Conservation (phyloP, 1,140 invertebrate species). For the Schlechtendalia chinensis region DNA sequence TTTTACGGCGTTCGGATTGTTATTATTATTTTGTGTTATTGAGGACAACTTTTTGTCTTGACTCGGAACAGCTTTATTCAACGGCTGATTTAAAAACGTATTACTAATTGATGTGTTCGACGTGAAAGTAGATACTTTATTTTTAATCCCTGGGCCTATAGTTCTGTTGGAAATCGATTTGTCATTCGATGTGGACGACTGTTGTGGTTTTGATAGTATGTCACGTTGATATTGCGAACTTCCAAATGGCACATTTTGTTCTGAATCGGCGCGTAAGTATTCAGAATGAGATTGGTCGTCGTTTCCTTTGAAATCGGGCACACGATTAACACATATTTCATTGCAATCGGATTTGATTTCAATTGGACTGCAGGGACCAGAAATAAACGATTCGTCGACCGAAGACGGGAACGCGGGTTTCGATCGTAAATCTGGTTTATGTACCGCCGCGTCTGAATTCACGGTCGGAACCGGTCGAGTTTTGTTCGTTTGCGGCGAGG, state of each 20-base stretch:
- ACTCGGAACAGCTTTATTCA: not conserved
- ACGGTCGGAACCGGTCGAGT: not conserved
- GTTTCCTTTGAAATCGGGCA: not conserved
- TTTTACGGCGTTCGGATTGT: not conserved
- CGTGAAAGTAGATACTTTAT: constrained; percentile 7
- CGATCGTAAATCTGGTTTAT: too few relatives aligned
- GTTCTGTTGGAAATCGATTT: not conserved
- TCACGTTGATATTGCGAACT: not conserved
- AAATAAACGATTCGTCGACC: too few relatives aligned
- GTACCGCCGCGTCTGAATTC: not conserved
- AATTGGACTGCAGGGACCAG: not conserved
- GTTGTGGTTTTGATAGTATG: not conserved
- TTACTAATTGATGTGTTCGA: not conserved
- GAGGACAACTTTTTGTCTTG: not conserved
- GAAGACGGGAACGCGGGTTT: too few relatives aligned
- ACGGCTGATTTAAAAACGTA: not conserved
- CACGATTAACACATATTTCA: not conserved
- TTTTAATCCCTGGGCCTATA: constrained; percentile 10
- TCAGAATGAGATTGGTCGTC: not conserved
- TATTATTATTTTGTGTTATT: not conserved
- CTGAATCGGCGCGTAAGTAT: not conserved
- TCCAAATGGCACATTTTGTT: too few relatives aligned
- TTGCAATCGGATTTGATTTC: not conserved
- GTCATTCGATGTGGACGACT: not conserved
- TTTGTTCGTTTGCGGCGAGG: not conserved